Evolutionary conservation across 2,113 vertebrate species (phyloP).

Genomic region (Eidolon helvum): DNA sequence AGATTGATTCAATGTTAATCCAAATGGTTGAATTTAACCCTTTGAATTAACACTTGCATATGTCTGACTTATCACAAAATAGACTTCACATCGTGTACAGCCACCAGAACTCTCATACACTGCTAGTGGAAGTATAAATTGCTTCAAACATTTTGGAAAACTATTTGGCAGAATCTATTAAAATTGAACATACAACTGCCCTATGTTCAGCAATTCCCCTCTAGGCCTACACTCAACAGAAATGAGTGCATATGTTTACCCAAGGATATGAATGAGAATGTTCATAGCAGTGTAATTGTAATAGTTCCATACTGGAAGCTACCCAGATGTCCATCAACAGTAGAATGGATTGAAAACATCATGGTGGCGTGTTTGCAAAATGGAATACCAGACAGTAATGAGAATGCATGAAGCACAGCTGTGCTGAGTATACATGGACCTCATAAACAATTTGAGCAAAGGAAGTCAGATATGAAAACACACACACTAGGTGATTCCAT

Average conservation of each 20-base stretch:
- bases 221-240: neutral
- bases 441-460: neutral
- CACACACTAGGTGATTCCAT: neutral
- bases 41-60: neutral
- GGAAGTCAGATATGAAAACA: neutral
- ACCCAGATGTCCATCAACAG: neutral
- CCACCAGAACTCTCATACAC: neutral
- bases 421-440: neutral
- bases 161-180: constrained; percentile 8
- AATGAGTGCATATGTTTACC: neutral
- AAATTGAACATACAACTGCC: neutral
- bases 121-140: neutral
- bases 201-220: neutral
- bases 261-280: neutral
- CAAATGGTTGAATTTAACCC: constrained; percentile 5
- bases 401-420: neutral
- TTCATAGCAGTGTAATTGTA: neutral
- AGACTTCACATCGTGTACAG: neutral
- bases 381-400: neutral
- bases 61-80: constrained; percentile 6
- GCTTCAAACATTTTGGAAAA: neutral
- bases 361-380: neutral
- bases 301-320: neutral
- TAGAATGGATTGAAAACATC: neutral
- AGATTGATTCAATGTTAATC: neutral